Base-by-base conservation (phyloP, 2,797 vertebrate species). In the Tragopan temminckii region DNA sequence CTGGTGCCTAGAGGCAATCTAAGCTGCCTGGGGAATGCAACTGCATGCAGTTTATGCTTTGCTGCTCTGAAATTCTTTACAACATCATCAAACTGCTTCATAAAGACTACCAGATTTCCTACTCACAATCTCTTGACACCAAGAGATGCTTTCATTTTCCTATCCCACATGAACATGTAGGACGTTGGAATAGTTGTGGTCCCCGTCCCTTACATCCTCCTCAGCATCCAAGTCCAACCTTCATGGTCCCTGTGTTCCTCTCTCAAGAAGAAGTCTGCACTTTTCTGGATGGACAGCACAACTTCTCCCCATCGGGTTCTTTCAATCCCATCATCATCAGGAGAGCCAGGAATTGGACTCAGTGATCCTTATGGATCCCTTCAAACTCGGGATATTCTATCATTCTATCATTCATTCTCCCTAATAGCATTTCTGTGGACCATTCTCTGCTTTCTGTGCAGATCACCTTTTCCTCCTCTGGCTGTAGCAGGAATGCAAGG, bases 161-260 rank as follows among this genome's bases (percentile, higher is more conserved):
- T 48, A 24, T 48, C 46, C 23, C 46, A 48, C 46, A 24, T 24
- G 75, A 59, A 20, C 25, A 59, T 3, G 1, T 14, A 21, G 8
- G 2, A 0, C 1, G 1, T 7, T 18, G 21, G 11, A 36, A 21
- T 14, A 68, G 18, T 20, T 81, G 58, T 71, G 58, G 11, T 58
- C 52, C 15, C 29, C 3, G 5, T 20, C 16, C 21, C 13, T 36
- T 68, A 46, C 13, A 3, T 53, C 48, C 8, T 62, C 27, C 4
- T 42, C 45, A 33, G 33, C 62, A 58, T 57, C 35, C 25, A 21
- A 20, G 11, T 33, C 33, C 53, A 48, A 67, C 4, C 43, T 83
- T 4, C 14, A 3, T 19, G 24, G 58, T 9, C 11, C 20, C 36
- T 50, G 11, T 66, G 9, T 16, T 9, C n/a, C 2, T 0, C 5